phyloP scores from a whole-genome alignment of 1,140 invertebrate genomes.

The Drosophila insularis region DNA sequence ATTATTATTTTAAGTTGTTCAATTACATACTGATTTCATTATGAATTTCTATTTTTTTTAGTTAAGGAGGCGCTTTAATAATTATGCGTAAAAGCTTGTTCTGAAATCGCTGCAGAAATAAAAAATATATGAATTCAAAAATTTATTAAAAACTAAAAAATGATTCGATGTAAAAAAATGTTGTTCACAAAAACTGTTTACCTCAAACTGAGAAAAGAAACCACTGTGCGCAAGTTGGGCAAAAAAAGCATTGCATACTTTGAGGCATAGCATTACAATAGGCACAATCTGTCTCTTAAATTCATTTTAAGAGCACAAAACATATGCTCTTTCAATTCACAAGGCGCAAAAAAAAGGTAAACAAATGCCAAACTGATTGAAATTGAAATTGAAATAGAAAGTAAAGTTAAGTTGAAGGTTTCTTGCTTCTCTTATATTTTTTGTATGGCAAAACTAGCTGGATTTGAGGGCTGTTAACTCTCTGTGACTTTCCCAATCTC shows the following conservation, averaged over 20 bases:
- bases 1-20: too few relatives aligned
- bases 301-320: neutral
- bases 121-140: too few relatives aligned
- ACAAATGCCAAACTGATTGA: slow-evolving; percentile 34
- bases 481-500: too few relatives aligned
- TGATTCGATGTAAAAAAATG: too few relatives aligned
- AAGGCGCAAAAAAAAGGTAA: slow-evolving; percentile 54
- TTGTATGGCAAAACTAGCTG: neutral
- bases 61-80: too few relatives aligned
- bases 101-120: too few relatives aligned
- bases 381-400: slow-evolving; percentile 28
- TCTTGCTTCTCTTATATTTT: neutral
- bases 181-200: too few relatives aligned
- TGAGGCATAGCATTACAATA: neutral
- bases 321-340: neutral
- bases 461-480: slow-evolving; percentile 19
- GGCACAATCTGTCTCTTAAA: neutral
- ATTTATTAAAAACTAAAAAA: too few relatives aligned
- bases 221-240: neutral
- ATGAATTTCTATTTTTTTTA: too few relatives aligned
- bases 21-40: too few relatives aligned
- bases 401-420: slow-evolving; percentile 42
- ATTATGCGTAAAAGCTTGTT: too few relatives aligned
- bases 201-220: neutral
- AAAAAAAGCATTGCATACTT: neutral